Conservation (phyloP, 2,113 vertebrate species). For the Nestor notabilis region DNA sequence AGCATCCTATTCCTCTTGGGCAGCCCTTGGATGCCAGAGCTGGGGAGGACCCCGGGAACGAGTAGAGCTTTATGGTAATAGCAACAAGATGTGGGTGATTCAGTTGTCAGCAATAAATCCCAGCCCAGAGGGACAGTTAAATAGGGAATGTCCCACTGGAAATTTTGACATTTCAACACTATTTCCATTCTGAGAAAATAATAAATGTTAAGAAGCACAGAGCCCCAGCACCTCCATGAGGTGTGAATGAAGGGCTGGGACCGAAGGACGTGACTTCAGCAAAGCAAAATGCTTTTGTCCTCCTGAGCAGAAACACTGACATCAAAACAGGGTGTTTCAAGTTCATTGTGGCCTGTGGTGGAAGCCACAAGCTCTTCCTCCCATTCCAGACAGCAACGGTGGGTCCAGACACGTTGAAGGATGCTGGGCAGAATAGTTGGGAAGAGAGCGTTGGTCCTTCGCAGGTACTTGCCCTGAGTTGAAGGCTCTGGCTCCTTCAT, state of each 20-base stretch:
- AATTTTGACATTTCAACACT: neutral
- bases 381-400: fast-evolving
- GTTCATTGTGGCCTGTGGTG: fast-evolving
- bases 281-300: neutral
- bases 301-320: neutral
- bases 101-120: neutral
- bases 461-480: neutral
- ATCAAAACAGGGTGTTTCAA: fast-evolving
- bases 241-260: neutral
- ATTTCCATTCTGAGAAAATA: neutral
- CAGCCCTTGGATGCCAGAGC: neutral
- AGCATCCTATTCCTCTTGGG: neutral
- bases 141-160: neutral
- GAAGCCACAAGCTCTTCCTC: neutral
- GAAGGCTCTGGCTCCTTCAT: neutral
- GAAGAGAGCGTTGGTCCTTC: neutral
- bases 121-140: neutral
- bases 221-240: neutral
- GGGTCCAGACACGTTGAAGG: neutral
- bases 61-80: neutral
- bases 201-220: neutral
- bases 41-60: neutral
- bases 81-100: neutral
- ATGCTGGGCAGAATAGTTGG: neutral
- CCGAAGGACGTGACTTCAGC: neutral